Base-by-base conservation (phyloP, 2,888 invertebrate genomes). In the Zele albiditarsus region DNA sequence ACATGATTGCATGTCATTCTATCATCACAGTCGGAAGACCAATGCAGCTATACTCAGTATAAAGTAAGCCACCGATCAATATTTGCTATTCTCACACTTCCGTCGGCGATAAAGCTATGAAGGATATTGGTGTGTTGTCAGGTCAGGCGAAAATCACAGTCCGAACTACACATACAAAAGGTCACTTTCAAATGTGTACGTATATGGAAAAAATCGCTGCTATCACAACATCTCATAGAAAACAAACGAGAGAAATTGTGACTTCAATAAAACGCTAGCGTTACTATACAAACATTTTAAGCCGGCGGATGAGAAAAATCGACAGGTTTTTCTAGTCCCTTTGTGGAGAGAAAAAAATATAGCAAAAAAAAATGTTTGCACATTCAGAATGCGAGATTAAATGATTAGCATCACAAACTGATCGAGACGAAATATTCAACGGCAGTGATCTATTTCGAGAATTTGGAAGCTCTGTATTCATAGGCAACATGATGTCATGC, bases 1-100 rank as follows among this genome's bases (percentile, higher is more conserved):
- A 53, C 0, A 20, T 20, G 5, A 20, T 20, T 10, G 8, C 20
- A 20, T 63, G 20, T 28, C 38, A 38, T 38, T 33, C 63, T 20
- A n/a, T 38, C 63, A 33, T 20, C 8, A 63, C 12, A 20, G 20
- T 38, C 38, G n/a, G 63, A 27, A 60, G 28, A 60, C 60, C 60
- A 27, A 60, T 60, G 16, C 16, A 27, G 28, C 60, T 27, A 3
- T 60, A 60, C 60, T 27, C 12, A 1, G 42, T 27, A 57, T 49
- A 72, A 72, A 57, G 53, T 38, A 38, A 66, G 57, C 23, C 10
- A 57, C 38, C 53, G 72, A 72, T 72, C 72, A 57, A 72, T 72
- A 66, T 63, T 33, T 31, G 57, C 58, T 72, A 72, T 72, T 72
- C 58, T 72, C 72, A 57, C 57, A 38, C 72, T 66, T 72, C 66